These are phyloP conservation scores for Macropis europaea DNA, from an alignment of 2,888 invertebrate species.

Conservation along the genomic window DNA sequence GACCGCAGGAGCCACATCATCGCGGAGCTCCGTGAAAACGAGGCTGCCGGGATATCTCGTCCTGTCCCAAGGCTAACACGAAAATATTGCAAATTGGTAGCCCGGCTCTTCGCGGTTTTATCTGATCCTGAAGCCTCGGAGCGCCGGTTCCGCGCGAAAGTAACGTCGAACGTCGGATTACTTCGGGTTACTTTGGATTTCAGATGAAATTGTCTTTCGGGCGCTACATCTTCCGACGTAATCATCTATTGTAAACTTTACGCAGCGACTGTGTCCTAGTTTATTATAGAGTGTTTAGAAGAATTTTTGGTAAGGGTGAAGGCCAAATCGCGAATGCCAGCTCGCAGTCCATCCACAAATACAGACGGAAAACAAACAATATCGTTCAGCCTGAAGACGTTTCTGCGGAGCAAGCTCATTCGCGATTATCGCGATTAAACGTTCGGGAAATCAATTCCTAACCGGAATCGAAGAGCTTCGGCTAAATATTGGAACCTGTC, in stretches of 20 bases:
- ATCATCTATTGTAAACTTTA: not conserved
- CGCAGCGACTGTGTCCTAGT: not conserved
- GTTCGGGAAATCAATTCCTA: constrained; percentile 50
- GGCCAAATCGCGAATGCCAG: constrained; percentile 28
- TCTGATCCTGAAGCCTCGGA: constrained; percentile 35
- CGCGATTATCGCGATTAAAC: constrained; percentile 56
- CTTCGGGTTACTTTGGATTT: not conserved
- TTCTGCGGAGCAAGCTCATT: constrained; percentile 53
- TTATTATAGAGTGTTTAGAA: not conserved
- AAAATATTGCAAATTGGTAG: constrained; percentile 73
- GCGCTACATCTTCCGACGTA: no score
- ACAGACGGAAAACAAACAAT: constrained; percentile 63
- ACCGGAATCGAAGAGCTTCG: constrained; percentile 55
- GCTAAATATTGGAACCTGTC: constrained; percentile 43
- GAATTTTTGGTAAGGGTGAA: constrained; percentile 40
- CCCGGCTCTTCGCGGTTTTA: constrained; percentile 43
- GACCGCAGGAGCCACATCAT: constrained; percentile 34
- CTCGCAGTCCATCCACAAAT: constrained; percentile 50
- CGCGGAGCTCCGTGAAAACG: constrained; percentile 45
- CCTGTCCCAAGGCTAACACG: constrained; percentile 63
- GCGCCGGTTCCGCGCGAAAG: not conserved
- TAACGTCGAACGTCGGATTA: constrained; percentile 7
- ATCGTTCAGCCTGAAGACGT: constrained; percentile 60
- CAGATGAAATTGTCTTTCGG: no score
- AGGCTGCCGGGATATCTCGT: constrained; percentile 45